A percentile compares a stretch with the other conserved stretches of the same genome.
phyloP scores from a whole-genome alignment of 2,888 invertebrate genomes.

The Frankliniella fusca region DNA sequence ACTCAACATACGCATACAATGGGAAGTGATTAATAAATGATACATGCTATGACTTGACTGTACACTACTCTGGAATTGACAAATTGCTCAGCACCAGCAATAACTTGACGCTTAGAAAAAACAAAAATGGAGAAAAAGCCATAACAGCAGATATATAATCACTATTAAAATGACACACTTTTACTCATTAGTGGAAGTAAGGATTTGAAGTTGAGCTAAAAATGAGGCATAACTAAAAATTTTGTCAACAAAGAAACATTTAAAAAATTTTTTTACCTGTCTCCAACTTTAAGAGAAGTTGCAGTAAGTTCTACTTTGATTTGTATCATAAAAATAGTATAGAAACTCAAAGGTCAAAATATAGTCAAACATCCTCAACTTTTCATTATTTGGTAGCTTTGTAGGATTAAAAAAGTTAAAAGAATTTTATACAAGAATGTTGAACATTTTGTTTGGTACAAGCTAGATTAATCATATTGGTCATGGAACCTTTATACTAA shows the following conservation, averaged over 20 bases:
- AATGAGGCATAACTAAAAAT: too few relatives aligned
- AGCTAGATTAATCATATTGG: neutral
- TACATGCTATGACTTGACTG: slow-evolving; percentile 8
- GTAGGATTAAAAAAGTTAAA: neutral
- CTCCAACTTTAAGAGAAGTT: too few relatives aligned
- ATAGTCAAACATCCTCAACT: neutral
- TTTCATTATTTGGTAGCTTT: neutral
- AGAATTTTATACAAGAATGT: neutral
- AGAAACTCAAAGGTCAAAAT: neutral
- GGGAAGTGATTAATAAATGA: neutral
- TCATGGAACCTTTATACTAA: neutral
- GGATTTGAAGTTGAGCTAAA: too few relatives aligned
- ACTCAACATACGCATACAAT: neutral
- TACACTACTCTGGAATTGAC: neutral
- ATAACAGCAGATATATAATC: too few relatives aligned
- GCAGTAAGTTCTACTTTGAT: too few relatives aligned
- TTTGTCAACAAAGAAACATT: too few relatives aligned
- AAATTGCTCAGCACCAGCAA: neutral
- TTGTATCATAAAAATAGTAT: neutral
- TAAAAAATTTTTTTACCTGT: too few relatives aligned
- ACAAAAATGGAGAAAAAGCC: too few relatives aligned
- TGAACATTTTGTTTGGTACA: neutral
- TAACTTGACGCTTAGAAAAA: neutral
- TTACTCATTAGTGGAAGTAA: too few relatives aligned
- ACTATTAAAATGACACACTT: too few relatives aligned